Percentiles rank a stretch among this genome's conserved stretches.
Conservation (phyloP, 2,113 vertebrate species). For the Anolis sagrei region DNA sequence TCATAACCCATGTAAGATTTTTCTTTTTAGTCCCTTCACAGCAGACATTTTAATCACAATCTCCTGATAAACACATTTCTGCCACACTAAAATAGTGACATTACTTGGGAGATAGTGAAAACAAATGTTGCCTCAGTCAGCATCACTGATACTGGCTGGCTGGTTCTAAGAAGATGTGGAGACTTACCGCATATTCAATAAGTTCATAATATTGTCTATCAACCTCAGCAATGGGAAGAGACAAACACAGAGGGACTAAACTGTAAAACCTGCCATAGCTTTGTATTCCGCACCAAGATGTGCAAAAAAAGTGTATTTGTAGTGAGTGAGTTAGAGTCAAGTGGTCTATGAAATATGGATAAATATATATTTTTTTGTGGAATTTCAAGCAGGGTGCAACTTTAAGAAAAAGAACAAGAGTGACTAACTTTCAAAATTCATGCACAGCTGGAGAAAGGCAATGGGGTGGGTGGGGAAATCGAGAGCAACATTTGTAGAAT, state of each 20-base stretch:
- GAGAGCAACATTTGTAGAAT: not conserved
- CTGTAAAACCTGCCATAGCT: not conserved
- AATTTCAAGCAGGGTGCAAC: not conserved
- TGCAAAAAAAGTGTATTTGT: not conserved
- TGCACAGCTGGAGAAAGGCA: not conserved
- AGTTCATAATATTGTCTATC: not conserved
- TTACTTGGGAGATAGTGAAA: conserved; percentile 12
- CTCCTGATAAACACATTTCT: conserved; percentile 3
- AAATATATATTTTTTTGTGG: accelerated
- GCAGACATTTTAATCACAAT: conserved; percentile 28
- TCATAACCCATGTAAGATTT: conserved; percentile 4
- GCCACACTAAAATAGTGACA: not conserved
- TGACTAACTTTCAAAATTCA: not conserved
- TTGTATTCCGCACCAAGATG: not conserved
- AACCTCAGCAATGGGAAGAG: conserved; percentile 21
- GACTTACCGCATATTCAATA: not conserved
- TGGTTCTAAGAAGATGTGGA: not conserved
- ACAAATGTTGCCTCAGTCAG: not conserved
- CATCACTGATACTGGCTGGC: not conserved
- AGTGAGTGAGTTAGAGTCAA: not conserved
- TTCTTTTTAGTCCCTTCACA: not conserved
- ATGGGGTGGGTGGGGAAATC: not conserved
- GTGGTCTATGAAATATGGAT: not conserved
- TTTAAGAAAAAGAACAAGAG: not conserved
- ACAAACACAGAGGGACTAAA: conserved; percentile 29